Percentiles rank a stretch among this genome's conserved stretches.
phyloP scores from a whole-genome alignment of 2,797 vertebrate species.

The Leptodactylus fallax region DNA sequence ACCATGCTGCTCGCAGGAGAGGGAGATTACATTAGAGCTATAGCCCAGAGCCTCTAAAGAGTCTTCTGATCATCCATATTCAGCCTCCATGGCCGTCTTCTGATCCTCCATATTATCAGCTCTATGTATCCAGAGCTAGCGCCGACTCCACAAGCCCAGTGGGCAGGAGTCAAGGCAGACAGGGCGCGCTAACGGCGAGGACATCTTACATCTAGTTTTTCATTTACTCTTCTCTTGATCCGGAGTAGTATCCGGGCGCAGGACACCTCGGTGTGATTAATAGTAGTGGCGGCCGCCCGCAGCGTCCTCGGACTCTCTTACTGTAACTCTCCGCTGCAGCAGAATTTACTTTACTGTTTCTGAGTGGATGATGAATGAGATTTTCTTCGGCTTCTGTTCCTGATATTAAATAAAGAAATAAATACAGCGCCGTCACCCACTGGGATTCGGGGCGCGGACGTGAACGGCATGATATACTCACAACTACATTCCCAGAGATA shows the following conservation, averaged over 20 bases:
- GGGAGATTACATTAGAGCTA: not conserved
- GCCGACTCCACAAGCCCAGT: too few relatives aligned
- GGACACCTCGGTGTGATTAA: not conserved
- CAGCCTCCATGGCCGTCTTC: too few relatives aligned
- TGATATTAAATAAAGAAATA: conserved; percentile 41
- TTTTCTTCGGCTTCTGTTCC: not conserved
- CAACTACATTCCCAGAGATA: not conserved
- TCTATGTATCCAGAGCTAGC: too few relatives aligned
- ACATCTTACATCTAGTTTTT: too few relatives aligned
- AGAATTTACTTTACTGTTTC: not conserved
- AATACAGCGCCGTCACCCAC: not conserved
- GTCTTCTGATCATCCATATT: too few relatives aligned
- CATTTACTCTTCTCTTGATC: too few relatives aligned
- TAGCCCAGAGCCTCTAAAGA: too few relatives aligned
- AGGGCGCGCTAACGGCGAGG: too few relatives aligned
- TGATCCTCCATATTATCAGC: too few relatives aligned
- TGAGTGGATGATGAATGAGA: conserved; percentile 23
- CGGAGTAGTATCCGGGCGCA: not conserved
- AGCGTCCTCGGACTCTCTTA: not conserved
- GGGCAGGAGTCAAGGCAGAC: too few relatives aligned
- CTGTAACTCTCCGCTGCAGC: not conserved
- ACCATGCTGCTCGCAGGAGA: not conserved
- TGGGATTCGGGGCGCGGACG: conserved; percentile 21
- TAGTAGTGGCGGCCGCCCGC: not conserved
- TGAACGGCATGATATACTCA: conserved; percentile 2